Conservation (phyloP, 2,888 invertebrate species). For the Apodemia duryi region DNA sequence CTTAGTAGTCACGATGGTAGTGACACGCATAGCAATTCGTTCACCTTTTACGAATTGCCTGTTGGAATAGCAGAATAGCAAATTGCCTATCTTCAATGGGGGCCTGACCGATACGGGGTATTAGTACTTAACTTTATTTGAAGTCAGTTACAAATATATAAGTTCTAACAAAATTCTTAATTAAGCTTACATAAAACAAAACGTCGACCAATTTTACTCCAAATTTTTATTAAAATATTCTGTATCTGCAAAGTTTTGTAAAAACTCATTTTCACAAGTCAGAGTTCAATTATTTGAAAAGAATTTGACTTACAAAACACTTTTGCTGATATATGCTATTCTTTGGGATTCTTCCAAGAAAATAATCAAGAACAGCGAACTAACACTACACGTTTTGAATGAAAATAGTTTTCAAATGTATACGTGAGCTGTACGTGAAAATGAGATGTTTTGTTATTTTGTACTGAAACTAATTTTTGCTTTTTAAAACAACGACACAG, state of each 20-base stretch:
- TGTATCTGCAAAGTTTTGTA: slow-evolving; percentile 2
- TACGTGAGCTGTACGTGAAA: slow-evolving; percentile 13
- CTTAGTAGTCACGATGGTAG: no score
- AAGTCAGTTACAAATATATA: no score
- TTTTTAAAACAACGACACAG: neutral
- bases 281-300: slow-evolving; percentile 1
- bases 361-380: slow-evolving; percentile 29
- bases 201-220: neutral
- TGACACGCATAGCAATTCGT: no score
- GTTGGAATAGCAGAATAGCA: no score
- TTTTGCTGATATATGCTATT: slow-evolving; percentile 19
- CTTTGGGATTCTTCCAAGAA: slow-evolving; percentile 29
- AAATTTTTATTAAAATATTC: neutral
- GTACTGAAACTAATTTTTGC: neutral
- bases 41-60: no score
- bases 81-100: no score
- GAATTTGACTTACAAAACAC: slow-evolving; percentile 27
- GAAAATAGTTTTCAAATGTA: slow-evolving; percentile 22
- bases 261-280: neutral
- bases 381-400: slow-evolving; percentile 29
- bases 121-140: no score
- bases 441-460: neutral
- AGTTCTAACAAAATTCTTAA: no score
- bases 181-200: no score
- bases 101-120: no score